Base-by-base conservation (phyloP, 2,888 invertebrate species). In the Willowsia nigromaculata region DNA sequence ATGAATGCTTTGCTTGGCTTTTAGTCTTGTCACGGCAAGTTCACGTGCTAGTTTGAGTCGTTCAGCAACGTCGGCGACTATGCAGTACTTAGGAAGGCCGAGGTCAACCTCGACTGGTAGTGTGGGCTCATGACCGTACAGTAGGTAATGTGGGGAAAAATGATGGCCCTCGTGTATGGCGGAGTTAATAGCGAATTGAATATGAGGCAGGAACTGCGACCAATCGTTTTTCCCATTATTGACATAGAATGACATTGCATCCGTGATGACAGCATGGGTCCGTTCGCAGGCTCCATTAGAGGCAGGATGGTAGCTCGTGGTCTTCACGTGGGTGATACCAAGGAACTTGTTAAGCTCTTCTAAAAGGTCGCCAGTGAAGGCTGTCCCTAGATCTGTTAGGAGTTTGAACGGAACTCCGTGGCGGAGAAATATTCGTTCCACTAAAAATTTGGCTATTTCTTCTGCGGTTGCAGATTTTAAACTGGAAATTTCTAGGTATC, bases 111-210 rank as follows among this genome's bases (percentile, higher is more conserved):
- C 53, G 1, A 33, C 30, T 2, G 78, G 53, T 4, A 43, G 27
- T 1, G 25, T 47, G 2, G 76, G 47, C 5, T 76, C 76, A 6
- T 76, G 47, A 5, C 76, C 76, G 15, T 76, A 47, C 0, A 76
- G 27, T 4, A 76, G 47, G 22, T 27, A 76, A 47, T 47, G 47
- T 2, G 76, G 76, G 9, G 47, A 9, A n/a, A 47, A 76, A 2
- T 2, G 27, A 25, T 43, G 47, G 4, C 47, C 27, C 7, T 47
- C 27, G 18, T 43, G 47, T 1, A 76, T 33, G 2, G 47, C 4
- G 7, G 76, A 9, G 47, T 76, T 76, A 7, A 76, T 43, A 25
- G 76, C 47, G 25, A 76, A 76, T 15, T 47, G 47, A 11, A 76
- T 76, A 13, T 76, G 47, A 9, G 25, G 7, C 0, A 76, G 9